A percentile compares a stretch with the other conserved stretches of the same genome.
Evolutionary conservation across 2,797 vertebrate species (phyloP).

Genomic region (Oryzias dopingdopingensis): DNA sequence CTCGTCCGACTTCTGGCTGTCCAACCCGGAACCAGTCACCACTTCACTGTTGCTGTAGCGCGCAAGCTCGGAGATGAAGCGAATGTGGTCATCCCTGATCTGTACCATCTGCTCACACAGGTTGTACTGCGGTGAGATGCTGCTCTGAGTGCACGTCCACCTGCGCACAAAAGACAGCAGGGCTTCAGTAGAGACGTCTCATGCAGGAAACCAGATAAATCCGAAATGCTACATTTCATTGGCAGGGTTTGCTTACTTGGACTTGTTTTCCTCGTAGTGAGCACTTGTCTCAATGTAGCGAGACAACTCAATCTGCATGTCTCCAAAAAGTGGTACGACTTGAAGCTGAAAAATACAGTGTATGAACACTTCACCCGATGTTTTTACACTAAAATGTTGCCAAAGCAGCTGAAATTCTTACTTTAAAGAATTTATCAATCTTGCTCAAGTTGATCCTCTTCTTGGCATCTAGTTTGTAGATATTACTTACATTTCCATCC

Average conservation of each 20-base stretch:
- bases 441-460: constrained; percentile 98
- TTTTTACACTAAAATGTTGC: background rate
- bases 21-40: constrained; percentile 96
- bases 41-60: constrained; percentile 98
- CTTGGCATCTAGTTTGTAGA: constrained; percentile 97
- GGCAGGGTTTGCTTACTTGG: constrained; percentile 78
- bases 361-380: background rate
- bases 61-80: constrained; percentile 97
- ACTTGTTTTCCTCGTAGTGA: constrained; percentile 98
- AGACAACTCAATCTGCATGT: constrained; percentile 98
- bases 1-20: constrained; percentile 98
- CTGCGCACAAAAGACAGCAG: constrained; percentile 65
- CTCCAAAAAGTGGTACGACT: constrained; percentile 95
- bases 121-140: constrained; percentile 98
- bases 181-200: background rate
- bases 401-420: constrained; percentile 28
- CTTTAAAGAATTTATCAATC: constrained; percentile 98
- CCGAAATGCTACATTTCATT: background rate
- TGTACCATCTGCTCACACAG: constrained; percentile 99
- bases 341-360: constrained; percentile 80
- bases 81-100: constrained; percentile 98
- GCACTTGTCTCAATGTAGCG: constrained; percentile 98
- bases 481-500: constrained; percentile 95
- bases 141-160: constrained; percentile 99
- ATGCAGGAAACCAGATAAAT: background rate